Evolutionary conservation across 2,113 vertebrate species (phyloP), one percentile per base, ranked within the genome.

Genomic region (Sinocyclocheilus grahami): DNA sequence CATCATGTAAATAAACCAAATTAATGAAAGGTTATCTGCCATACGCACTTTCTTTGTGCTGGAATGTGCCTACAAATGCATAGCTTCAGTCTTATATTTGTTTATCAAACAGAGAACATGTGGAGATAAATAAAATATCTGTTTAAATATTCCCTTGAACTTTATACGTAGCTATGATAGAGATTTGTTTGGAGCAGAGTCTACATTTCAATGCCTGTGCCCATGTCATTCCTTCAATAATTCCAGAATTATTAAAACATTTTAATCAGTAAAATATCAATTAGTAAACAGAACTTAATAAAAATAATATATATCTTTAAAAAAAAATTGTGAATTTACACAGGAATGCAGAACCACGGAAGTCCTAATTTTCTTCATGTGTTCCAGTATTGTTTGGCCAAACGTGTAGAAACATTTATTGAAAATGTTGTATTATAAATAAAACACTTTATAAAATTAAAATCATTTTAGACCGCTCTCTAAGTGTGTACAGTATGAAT

Each of bases 61-160:
- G 78, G 55, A 80, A 63, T 48, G 39, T 24, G 53, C 22, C 6
- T 16, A 39, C 51, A 78, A 60, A 60, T 16, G 11, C 63, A 37
- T 48, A 27, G 51, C 42, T 76, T 76, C 72, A 48, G 8, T 16
- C n/a, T 76, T 16, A 16, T 51, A 76, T 80, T 62, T 80, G 58
- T 63, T 63, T 46, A n/a, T 62, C 39, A 65, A 48, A 81, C 37
- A 81, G 39, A 48, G 13, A 81, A 65, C 78, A 27, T 63, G 22
- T 30, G 60, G n/a, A 27, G 42, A 67, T 81, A 27, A 65, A 81
- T 46, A 27, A 46, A 46, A 81, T 27, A 10, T 60, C 55, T 12
- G 58, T 65, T n/a, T 63, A 11, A 46, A 65, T 67, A 27, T 81
- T 81, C 30, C 7, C 4, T 65, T 81, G 14, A 46, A 65, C 27